phyloP scores from a whole-genome alignment of 2,797 vertebrate genomes.

The Aplochiton taeniatus region DNA sequence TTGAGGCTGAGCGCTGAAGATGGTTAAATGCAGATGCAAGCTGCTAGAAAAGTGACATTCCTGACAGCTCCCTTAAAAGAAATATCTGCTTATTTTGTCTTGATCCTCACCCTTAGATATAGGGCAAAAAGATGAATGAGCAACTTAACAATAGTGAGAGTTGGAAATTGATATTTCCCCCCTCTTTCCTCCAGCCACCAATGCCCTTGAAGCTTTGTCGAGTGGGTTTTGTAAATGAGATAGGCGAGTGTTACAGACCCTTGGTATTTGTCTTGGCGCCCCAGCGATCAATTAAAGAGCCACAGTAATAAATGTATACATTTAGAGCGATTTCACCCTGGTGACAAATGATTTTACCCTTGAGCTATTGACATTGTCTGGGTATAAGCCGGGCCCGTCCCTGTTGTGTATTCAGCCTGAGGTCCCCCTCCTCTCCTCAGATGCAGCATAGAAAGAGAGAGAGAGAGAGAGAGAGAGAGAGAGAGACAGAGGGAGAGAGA shows the following conservation, averaged over 20 bases:
- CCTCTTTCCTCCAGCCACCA: slow-evolving; percentile 47
- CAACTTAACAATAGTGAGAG: no score
- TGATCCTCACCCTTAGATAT: no score
- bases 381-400: slow-evolving; percentile 75
- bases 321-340: slow-evolving; percentile 74
- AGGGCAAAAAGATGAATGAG: no score
- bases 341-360: slow-evolving; percentile 84
- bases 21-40: no score
- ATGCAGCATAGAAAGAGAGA: neutral
- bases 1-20: no score
- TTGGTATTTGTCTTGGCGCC: slow-evolving; percentile 78
- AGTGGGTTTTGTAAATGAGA: slow-evolving; percentile 38
- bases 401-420: slow-evolving; percentile 77
- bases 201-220: slow-evolving; percentile 72
- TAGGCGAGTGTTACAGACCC: slow-evolving; percentile 71
- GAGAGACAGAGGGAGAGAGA: neutral
- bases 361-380: slow-evolving; percentile 83
- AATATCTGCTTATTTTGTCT: no score
- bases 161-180: neutral
- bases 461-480: neutral
- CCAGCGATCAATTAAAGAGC: slow-evolving; percentile 76
- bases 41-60: no score
- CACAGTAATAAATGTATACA: slow-evolving; percentile 85
- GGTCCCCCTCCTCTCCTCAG: neutral
- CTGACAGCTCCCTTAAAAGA: no score